These are phyloP conservation scores for Coregonus suidteri DNA, from an alignment of 2,797 vertebrate species.

Conservation along the genomic window DNA sequence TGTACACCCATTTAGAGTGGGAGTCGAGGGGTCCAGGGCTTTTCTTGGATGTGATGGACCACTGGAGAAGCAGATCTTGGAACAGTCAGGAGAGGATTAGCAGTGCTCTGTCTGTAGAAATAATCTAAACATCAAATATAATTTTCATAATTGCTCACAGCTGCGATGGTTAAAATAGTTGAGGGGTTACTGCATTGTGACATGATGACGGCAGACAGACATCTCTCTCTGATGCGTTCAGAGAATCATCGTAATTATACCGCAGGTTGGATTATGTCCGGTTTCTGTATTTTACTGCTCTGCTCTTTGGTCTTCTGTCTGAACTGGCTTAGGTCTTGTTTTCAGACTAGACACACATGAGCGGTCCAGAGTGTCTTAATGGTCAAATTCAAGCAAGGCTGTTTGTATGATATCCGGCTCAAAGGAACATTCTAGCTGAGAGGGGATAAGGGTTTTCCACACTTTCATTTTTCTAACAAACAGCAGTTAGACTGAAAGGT, in stretches of 20 bases:
- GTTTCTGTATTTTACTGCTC: conserved; percentile 1
- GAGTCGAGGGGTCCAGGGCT: background rate
- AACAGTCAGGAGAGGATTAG: conserved; percentile 21
- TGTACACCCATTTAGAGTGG: background rate
- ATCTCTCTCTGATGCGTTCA: conserved; percentile 3
- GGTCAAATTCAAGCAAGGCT: too few species aligned
- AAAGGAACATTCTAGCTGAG: background rate
- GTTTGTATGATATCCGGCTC: background rate
- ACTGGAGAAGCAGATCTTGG: conserved; percentile 13
- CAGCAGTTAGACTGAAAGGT: background rate
- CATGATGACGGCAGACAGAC: background rate
- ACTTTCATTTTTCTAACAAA: background rate
- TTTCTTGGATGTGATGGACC: conserved; percentile 7
- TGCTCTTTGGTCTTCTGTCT: background rate
- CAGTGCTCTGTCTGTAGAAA: conserved; percentile 33
- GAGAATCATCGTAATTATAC: background rate
- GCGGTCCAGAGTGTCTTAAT: background rate
- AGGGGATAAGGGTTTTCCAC: background rate
- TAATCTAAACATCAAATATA: conserved; percentile 28
- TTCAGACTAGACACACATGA: background rate
- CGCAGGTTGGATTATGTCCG: background rate
- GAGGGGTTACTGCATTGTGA: conserved; percentile 15
- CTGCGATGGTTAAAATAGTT: conserved; percentile 35
- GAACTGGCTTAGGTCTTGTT: background rate
- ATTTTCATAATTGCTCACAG: conserved; percentile 50